These are phyloP conservation scores for Epizoanthus ramosus DNA, from an alignment of 92 coral and sea anemone genomes.

Conservation along the genomic window DNA sequence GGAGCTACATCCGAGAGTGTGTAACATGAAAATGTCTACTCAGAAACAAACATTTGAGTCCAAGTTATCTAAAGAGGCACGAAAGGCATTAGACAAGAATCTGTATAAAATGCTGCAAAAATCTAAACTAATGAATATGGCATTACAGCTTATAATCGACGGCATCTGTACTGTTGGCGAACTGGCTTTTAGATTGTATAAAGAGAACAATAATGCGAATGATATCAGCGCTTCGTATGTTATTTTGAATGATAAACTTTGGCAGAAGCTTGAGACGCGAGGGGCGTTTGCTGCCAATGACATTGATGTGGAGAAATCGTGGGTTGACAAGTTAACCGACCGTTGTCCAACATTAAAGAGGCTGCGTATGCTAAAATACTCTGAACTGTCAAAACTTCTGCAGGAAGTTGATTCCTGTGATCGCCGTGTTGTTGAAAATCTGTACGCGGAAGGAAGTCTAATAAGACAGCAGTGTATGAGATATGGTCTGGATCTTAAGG, in stretches of 20 bases:
- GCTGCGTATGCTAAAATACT: background rate
- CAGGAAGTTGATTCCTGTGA: background rate
- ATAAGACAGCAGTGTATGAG: slow-evolving; percentile 16
- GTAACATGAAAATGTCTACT: background rate
- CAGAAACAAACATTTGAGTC: background rate
- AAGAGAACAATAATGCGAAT: background rate
- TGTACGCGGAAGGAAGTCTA: slow-evolving; percentile 3
- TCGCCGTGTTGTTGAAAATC: background rate
- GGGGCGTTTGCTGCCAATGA: slow-evolving; percentile 13
- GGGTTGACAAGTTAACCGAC: background rate
- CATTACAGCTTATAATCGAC: background rate
- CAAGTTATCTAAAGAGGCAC: background rate
- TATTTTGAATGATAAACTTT: background rate
- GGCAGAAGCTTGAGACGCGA: slow-evolving; percentile 11
- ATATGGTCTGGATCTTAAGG: slow-evolving; percentile 12
- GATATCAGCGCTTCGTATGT: background rate
- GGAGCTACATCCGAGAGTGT: too few relatives aligned
- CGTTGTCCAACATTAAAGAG: background rate
- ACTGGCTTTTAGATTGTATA: slow-evolving; percentile 2
- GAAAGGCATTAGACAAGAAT: slow-evolving; percentile 3
- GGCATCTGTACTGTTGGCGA: background rate
- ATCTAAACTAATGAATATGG: slow-evolving; percentile 5
- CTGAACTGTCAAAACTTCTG: background rate
- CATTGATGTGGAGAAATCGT: background rate
- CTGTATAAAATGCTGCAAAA: background rate